Evolutionary conservation across 2,797 vertebrate species (phyloP).

Genomic region (Molossus alvarezi): DNA sequence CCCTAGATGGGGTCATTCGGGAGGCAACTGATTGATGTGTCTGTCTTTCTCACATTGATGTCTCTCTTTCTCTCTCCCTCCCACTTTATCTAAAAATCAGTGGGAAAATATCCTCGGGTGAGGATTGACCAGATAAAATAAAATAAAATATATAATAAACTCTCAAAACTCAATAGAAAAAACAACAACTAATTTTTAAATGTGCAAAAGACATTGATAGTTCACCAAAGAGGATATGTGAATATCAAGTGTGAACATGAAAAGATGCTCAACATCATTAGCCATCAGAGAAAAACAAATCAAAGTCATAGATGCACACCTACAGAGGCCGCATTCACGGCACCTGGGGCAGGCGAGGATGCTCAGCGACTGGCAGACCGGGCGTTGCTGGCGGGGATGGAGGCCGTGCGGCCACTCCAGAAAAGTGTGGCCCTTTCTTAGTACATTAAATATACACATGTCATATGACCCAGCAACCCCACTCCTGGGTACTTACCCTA

Average conservation of each 20-base stretch:
- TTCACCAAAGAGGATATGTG: not conserved
- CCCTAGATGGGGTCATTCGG: too few relatives aligned
- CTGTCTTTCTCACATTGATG: too few relatives aligned
- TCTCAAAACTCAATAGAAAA: not conserved
- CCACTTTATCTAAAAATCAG: too few relatives aligned
- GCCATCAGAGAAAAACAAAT: not conserved
- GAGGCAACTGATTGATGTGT: too few relatives aligned
- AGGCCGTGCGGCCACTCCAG: not conserved
- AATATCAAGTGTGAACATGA: not conserved
- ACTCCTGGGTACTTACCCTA: not conserved
- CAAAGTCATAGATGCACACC: not conserved
- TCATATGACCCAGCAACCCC: not conserved
- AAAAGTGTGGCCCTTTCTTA: not conserved
- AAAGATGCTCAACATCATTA: not conserved
- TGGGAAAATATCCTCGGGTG: too few relatives aligned
- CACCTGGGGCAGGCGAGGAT: not conserved
- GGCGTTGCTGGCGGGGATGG: not conserved
- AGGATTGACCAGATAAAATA: too few relatives aligned
- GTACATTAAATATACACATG: not conserved
- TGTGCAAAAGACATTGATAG: not conserved
- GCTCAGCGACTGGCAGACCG: not conserved
- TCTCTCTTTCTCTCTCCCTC: too few relatives aligned
- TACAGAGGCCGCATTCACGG: not conserved
- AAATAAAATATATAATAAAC: not conserved
- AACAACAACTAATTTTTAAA: not conserved